Evolutionary conservation across 2,113 vertebrate genomes (phyloP), one percentile per base, ranked within the genome.

Genomic region (Coregonus clupeaformis): DNA sequence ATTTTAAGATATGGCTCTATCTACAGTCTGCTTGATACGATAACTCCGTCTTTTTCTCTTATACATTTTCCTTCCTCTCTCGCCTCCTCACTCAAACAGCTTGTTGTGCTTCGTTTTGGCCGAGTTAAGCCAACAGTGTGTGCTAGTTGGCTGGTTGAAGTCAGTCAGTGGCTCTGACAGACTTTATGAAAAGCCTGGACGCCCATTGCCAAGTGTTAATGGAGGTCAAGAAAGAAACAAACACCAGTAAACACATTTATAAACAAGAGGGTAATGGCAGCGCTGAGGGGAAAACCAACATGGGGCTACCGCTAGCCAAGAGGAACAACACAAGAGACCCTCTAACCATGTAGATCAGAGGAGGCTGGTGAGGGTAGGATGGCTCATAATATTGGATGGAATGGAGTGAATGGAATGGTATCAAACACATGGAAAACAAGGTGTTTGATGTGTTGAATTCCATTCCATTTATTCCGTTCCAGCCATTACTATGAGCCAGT

Each of bases 201-300:
- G 62, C 71, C 74, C 5, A 4, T 71, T 87, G 90, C 91, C 89
- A 91, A 87, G 79, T 85, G 85, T 89, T 91, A 91, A 92, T 89
- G 72, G 89, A 86, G 87, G 86, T 89, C 82, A 77, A 71, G 22
- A 76, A 75, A 68, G 81, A 82, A 87, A 87, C 84, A 88, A 91
- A 90, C 84, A 85, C 71, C 52, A 30, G 47, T 67, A 75, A 87
- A 83, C 75, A 78, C 24, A 79, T 80, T 83, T 76, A 78, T 84
- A 77, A 91, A 83, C 80, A 85, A 71, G 62, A 77, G 71, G 62
- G 68, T 64, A 68, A 80, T 71, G 62, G 69, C 64, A 68, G 73
- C 16, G 49, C 29, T 70, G 72, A 80, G 65, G 77, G 22, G 77
- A 73, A 80, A 81, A 82, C 72, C 80, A 84, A 75, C 59, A 75